phyloP scores from a whole-genome alignment of 2,797 vertebrate species.

The Myotis myotis region DNA sequence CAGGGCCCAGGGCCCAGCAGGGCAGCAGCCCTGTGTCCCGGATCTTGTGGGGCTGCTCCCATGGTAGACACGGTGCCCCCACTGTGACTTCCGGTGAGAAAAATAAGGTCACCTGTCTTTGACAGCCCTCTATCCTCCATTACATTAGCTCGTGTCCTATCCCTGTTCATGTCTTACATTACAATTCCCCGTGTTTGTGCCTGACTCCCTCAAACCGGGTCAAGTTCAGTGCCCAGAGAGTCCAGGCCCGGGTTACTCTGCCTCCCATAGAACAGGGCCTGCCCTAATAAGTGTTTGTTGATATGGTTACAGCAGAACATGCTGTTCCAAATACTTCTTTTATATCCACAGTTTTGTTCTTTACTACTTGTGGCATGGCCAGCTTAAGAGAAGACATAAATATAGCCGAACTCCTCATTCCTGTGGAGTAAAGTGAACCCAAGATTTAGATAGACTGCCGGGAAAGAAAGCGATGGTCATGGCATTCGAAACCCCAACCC shows the following conservation, averaged over 20 bases:
- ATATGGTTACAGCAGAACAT: background rate
- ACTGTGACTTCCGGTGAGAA: background rate
- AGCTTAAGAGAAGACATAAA: background rate
- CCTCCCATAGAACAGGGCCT: background rate
- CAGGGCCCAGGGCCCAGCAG: background rate
- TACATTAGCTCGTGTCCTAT: background rate
- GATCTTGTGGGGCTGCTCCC: background rate
- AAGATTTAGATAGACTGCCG: background rate
- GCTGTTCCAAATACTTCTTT: background rate
- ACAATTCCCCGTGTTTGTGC: background rate
- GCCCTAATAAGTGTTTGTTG: background rate
- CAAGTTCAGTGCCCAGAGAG: background rate
- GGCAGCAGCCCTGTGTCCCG: background rate
- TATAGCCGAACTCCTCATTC: background rate
- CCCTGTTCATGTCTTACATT: background rate
- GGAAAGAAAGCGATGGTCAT: background rate
- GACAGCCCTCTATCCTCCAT: background rate
- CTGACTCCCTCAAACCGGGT: background rate
- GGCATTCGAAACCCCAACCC: background rate
- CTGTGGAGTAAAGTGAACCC: background rate
- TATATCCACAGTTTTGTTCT: background rate
- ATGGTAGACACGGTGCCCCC: background rate
- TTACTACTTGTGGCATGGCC: background rate
- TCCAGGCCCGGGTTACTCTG: no score
- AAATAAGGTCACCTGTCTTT: background rate